These are phyloP conservation scores for Linepithema humile DNA, from an alignment of 1,140 invertebrate species.

Conservation along the genomic window DNA sequence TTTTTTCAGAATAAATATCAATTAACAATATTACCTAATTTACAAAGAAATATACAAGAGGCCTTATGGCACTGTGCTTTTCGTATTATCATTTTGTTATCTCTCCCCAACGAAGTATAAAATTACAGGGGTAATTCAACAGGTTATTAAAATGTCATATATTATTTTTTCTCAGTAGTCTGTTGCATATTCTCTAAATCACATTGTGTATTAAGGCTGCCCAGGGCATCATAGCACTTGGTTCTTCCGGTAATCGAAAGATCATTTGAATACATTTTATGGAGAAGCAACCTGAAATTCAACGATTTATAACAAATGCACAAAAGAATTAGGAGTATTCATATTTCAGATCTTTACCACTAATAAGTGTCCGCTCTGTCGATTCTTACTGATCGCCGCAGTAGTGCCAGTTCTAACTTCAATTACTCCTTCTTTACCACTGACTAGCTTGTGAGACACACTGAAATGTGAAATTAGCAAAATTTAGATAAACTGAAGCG, in stretches of 20 bases:
- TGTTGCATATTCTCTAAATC: slow-evolving; percentile 63
- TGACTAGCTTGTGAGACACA: slow-evolving; percentile 92
- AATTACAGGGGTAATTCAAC: slow-evolving; percentile 38
- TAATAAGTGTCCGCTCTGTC: slow-evolving; percentile 91
- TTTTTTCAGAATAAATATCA: slow-evolving; percentile 38
- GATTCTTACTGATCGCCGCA: slow-evolving; percentile 90
- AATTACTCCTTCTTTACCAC: slow-evolving; percentile 92
- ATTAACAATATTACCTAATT: slow-evolving; percentile 32
- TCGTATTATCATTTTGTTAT: not conserved
- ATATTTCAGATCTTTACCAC: slow-evolving; percentile 87
- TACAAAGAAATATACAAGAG: slow-evolving; percentile 58
- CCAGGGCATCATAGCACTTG: slow-evolving; percentile 36
- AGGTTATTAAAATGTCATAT: slow-evolving; percentile 60
- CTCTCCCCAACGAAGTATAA: slow-evolving; percentile 34
- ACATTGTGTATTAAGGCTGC: slow-evolving; percentile 62
- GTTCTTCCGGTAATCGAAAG: slow-evolving; percentile 16
- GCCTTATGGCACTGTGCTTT: slow-evolving; percentile 14
- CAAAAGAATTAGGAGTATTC: not conserved
- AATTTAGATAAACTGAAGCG: slow-evolving; percentile 15
- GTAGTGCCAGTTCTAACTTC: slow-evolving; percentile 89
- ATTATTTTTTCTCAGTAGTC: slow-evolving; percentile 69
- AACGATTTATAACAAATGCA: not conserved
- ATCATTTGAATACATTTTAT: slow-evolving; percentile 53
- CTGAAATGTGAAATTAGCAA: slow-evolving; percentile 84
- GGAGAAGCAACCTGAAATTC: slow-evolving; percentile 77